phyloP scores from a whole-genome alignment of 2,113 vertebrate genomes.

The Tilapia sparmanii region DNA sequence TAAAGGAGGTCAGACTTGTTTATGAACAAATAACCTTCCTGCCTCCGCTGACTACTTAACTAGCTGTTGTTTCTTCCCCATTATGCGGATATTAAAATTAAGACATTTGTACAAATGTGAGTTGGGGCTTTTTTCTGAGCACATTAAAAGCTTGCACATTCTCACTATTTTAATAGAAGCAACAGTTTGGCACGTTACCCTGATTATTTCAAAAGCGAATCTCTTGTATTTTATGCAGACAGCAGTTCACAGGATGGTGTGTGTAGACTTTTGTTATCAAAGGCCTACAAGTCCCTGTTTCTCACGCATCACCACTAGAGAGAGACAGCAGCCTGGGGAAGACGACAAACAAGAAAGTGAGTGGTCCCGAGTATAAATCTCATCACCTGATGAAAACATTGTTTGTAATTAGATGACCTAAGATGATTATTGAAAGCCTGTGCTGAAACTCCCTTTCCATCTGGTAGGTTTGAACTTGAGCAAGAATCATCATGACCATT shows the following conservation, averaged over 20 bases:
- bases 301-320: slow-evolving; percentile 45
- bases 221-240: background rate
- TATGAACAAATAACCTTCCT: background rate
- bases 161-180: background rate
- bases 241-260: background rate
- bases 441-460: slow-evolving; percentile 33
- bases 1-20: background rate
- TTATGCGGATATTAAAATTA: background rate
- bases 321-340: slow-evolving; percentile 42
- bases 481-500: background rate
- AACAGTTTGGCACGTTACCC: background rate
- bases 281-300: background rate
- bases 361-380: background rate
- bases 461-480: background rate
- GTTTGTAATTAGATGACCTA: slow-evolving; percentile 31
- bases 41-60: background rate
- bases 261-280: background rate
- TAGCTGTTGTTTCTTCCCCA: background rate
- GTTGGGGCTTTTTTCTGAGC: background rate
- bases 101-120: background rate
- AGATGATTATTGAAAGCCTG: background rate
- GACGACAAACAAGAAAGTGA: background rate
- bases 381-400: background rate
- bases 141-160: background rate
- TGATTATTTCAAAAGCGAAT: background rate